phyloP scores from a whole-genome alignment of 1,140 invertebrate genomes.

The Cotesia chilonis region DNA sequence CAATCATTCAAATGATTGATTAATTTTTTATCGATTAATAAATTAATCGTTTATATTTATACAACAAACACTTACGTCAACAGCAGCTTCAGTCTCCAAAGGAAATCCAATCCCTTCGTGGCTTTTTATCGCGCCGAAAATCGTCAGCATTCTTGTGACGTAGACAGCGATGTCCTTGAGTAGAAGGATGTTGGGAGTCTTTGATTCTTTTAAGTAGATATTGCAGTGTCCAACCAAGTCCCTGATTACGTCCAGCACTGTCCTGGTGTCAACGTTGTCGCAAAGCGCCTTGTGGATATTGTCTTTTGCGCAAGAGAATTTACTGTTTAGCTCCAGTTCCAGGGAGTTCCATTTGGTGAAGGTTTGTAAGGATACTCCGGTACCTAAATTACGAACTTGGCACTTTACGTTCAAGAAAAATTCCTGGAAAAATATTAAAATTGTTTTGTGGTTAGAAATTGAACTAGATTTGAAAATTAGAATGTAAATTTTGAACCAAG shows the following conservation, averaged over 20 bases:
- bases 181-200: slow-evolving; percentile 69
- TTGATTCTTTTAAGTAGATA: slow-evolving; percentile 80
- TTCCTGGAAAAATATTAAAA: slow-evolving; percentile 65
- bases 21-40: slow-evolving; percentile 1
- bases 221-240: slow-evolving; percentile 85
- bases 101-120: slow-evolving; percentile 84
- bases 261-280: slow-evolving; percentile 95
- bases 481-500: no score
- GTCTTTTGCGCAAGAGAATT: slow-evolving; percentile 73
- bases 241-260: slow-evolving; percentile 82
- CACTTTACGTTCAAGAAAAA: slow-evolving; percentile 96
- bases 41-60: slow-evolving; percentile 35
- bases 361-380: slow-evolving; percentile 64
- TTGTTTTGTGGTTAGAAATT: slow-evolving; percentile 17
- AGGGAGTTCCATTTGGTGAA: slow-evolving; percentile 74
- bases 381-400: slow-evolving; percentile 72
- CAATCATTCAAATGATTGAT: slow-evolving; percentile 28
- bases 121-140: slow-evolving; percentile 86
- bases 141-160: slow-evolving; percentile 84
- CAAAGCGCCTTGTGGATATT: slow-evolving; percentile 88
- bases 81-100: slow-evolving; percentile 57
- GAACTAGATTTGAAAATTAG: no score
- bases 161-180: slow-evolving; percentile 79
- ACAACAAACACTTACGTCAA: slow-evolving; percentile 65
- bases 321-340: slow-evolving; percentile 75